phyloP scores from a whole-genome alignment of 1,140 invertebrate genomes.

The Magallana ariakensis region DNA sequence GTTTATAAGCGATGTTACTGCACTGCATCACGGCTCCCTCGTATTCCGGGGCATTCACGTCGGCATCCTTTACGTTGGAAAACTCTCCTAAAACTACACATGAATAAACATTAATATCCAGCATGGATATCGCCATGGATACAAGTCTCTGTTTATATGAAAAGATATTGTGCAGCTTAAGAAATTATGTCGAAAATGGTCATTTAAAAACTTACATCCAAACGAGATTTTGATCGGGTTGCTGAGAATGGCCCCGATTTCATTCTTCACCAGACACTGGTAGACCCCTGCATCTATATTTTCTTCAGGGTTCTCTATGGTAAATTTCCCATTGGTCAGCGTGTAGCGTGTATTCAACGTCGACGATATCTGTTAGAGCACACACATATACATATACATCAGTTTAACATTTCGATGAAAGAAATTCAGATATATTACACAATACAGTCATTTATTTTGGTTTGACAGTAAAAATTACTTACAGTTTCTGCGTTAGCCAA shows the following conservation, averaged over 20 bases:
- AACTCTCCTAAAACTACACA: constrained; percentile 68
- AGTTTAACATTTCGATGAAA: neutral
- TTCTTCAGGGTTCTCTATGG: constrained; percentile 88
- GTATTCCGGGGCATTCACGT: constrained; percentile 66
- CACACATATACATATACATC: no score
- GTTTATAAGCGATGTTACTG: constrained; percentile 64
- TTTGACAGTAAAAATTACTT: neutral
- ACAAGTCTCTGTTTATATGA: no score
- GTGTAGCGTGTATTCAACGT: constrained; percentile 87
- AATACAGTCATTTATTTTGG: neutral
- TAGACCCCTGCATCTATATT: constrained; percentile 91
- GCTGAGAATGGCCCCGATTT: constrained; percentile 93
- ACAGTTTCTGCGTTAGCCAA: neutral
- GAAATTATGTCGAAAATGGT: no score
- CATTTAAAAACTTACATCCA: constrained; percentile 83
- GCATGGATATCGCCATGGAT: neutral
- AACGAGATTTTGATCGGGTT: constrained; percentile 93
- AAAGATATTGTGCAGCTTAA: no score
- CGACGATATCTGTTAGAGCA: constrained; percentile 51
- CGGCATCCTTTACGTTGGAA: constrained; percentile 68
- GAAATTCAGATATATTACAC: neutral
- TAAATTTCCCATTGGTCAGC: constrained; percentile 93
- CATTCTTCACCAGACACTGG: constrained; percentile 93
- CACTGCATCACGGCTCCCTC: constrained; percentile 69
- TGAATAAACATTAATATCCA: neutral